Percentiles rank a stretch among this genome's conserved stretches.
These are phyloP conservation scores for Drosophila subpulchrella DNA, from an alignment of 1,140 invertebrate genomes.

Conservation along the genomic window DNA sequence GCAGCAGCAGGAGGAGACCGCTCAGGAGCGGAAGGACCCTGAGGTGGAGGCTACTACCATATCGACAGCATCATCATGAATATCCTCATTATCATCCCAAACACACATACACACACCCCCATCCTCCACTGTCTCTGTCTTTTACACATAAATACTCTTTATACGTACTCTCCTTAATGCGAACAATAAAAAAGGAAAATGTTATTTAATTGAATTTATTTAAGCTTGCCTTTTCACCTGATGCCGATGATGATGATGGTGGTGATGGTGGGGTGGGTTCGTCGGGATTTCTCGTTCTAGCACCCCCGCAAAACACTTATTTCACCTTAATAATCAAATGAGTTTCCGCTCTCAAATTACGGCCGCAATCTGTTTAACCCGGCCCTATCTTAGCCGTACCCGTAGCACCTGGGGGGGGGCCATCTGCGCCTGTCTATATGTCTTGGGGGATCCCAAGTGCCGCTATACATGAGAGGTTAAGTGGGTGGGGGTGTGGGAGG, in stretches of 20 bases:
- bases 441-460: constrained; percentile 28
- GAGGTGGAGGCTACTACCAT: constrained; percentile 47
- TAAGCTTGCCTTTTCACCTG: constrained; percentile 78
- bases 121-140: constrained; percentile 28
- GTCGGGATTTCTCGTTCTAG: neutral
- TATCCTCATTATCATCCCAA: constrained; percentile 56
- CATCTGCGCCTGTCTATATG: constrained; percentile 62
- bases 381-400: constrained; percentile 36
- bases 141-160: constrained; percentile 61
- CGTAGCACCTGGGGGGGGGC: constrained; percentile 13
- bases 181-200: constrained; percentile 80
- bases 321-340: constrained; percentile 83
- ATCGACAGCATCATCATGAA: constrained; percentile 62
- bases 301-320: constrained; percentile 58
- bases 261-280: neutral
- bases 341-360: constrained; percentile 81
- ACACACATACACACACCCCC: constrained; percentile 20
- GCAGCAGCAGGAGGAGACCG: constrained; percentile 46
- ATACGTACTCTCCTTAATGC: constrained; percentile 60
- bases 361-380: constrained; percentile 81
- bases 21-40: constrained; percentile 34
- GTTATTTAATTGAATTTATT: constrained; percentile 84
- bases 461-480: constrained; percentile 43
- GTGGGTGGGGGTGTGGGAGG: constrained; percentile 26
- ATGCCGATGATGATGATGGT: constrained; percentile 8